Evolutionary conservation across 2,888 invertebrate genomes (phyloP).

Genomic region (Byasa hedistus): DNA sequence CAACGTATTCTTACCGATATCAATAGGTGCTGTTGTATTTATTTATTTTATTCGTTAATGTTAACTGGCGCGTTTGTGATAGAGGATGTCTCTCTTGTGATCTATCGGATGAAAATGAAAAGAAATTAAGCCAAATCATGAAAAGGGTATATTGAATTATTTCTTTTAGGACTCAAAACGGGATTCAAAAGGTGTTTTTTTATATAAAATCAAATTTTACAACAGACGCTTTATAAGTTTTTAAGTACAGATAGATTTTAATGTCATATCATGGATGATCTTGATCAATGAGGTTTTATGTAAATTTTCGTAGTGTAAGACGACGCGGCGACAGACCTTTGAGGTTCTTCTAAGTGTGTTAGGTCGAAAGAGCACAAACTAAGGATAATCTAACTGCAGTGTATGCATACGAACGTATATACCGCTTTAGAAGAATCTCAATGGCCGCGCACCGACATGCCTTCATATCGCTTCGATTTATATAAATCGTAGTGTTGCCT

Average conservation of each 20-base stretch:
- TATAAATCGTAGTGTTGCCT: slow-evolving; percentile 1
- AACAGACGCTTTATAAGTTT: slow-evolving; percentile 66
- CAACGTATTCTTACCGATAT: slow-evolving; percentile 63
- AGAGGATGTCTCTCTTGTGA: slow-evolving; percentile 68
- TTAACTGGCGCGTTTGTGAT: slow-evolving; percentile 66
- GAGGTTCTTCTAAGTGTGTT: slow-evolving; percentile 36
- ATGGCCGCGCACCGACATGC: neutral
- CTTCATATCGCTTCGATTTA: neutral
- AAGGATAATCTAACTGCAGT: slow-evolving; percentile 4
- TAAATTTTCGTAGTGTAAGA: slow-evolving; percentile 59
- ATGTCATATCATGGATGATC: slow-evolving; percentile 69
- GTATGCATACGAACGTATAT: neutral
- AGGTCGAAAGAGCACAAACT: slow-evolving; percentile 32
- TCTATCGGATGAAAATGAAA: slow-evolving; percentile 54
- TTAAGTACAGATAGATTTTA: slow-evolving; percentile 71
- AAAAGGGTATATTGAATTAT: slow-evolving; percentile 76
- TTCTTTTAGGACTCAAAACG: slow-evolving; percentile 69
- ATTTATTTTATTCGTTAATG: slow-evolving; percentile 56
- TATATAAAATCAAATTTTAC: slow-evolving; percentile 69
- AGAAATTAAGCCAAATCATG: slow-evolving; percentile 74
- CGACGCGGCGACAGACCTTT: slow-evolving; percentile 39
- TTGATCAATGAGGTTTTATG: slow-evolving; percentile 53
- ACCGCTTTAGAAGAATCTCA: slow-evolving; percentile 11
- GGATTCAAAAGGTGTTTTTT: slow-evolving; percentile 70
- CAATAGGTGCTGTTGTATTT: slow-evolving; percentile 76